These are phyloP conservation scores for Spea multiplicata DNA, from an alignment of 2,113 vertebrate genomes.

Conservation along the genomic window DNA sequence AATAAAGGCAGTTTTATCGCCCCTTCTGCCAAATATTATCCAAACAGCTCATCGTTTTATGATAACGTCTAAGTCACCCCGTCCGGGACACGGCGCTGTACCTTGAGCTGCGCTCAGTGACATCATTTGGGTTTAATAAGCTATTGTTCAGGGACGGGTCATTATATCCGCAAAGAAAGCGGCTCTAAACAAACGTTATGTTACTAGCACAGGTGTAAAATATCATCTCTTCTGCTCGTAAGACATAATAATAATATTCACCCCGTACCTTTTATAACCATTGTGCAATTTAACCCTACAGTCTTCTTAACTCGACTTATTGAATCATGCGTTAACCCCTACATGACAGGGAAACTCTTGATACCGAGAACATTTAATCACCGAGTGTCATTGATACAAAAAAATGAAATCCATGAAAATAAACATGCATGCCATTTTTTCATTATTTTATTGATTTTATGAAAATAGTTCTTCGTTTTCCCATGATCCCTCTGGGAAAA, in stretches of 20 bases:
- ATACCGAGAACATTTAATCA: neutral
- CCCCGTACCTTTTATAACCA: neutral
- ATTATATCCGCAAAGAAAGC: neutral
- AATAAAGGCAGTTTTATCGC: conserved; percentile 32
- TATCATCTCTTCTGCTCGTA: neutral
- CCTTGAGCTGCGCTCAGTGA: neutral
- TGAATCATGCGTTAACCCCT: neutral
- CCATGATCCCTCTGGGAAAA: too few relatives aligned
- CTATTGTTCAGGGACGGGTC: neutral
- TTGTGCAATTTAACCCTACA: neutral
- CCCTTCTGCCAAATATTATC: neutral
- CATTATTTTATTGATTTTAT: too few relatives aligned
- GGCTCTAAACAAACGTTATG: neutral
- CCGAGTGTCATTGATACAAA: neutral
- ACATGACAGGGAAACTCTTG: neutral
- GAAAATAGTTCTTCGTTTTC: too few relatives aligned
- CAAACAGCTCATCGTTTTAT: neutral
- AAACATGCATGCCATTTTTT: too few relatives aligned
- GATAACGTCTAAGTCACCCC: neutral
- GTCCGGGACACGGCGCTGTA: neutral
- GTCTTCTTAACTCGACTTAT: neutral
- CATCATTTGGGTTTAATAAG: neutral
- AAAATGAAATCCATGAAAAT: too few relatives aligned
- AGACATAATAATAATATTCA: neutral
- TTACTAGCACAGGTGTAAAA: neutral